These are phyloP conservation scores for Caretta caretta DNA, from an alignment of 2,113 vertebrate genomes.

Conservation along the genomic window DNA sequence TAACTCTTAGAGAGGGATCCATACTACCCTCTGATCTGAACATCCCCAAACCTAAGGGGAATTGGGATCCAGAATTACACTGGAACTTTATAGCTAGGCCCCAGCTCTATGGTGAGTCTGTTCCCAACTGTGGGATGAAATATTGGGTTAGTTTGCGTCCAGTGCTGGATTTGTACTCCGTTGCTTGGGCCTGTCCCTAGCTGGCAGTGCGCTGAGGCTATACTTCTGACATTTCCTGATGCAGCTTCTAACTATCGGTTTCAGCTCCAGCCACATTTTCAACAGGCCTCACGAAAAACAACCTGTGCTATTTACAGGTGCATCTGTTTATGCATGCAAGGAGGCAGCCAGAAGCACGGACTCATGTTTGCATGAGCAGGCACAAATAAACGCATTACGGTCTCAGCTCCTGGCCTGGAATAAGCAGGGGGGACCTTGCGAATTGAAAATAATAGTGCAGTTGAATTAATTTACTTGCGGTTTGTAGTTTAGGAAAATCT, in stretches of 20 bases:
- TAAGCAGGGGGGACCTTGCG: background rate
- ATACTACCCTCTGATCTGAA: background rate
- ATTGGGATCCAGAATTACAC: background rate
- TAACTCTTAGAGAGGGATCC: background rate
- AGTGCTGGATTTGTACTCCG: background rate
- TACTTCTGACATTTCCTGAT: background rate
- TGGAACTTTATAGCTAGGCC: background rate
- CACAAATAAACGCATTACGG: background rate
- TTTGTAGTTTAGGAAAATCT: background rate
- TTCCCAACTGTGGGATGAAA: background rate
- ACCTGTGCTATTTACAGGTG: background rate
- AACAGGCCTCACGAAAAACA: background rate
- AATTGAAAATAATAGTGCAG: background rate
- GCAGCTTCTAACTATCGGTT: background rate
- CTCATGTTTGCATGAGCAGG: background rate
- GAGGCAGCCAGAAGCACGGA: background rate
- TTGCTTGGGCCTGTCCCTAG: background rate
- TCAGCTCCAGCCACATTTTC: background rate
- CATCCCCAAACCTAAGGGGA: rapidly evolving
- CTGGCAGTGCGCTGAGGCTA: background rate
- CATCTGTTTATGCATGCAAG: background rate
- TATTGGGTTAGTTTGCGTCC: background rate
- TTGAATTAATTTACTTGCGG: background rate
- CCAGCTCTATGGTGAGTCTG: background rate
- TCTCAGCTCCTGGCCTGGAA: background rate